Evolutionary conservation across 1,140 invertebrate species (phyloP).

Genomic region (Brachionus plicatilis): DNA sequence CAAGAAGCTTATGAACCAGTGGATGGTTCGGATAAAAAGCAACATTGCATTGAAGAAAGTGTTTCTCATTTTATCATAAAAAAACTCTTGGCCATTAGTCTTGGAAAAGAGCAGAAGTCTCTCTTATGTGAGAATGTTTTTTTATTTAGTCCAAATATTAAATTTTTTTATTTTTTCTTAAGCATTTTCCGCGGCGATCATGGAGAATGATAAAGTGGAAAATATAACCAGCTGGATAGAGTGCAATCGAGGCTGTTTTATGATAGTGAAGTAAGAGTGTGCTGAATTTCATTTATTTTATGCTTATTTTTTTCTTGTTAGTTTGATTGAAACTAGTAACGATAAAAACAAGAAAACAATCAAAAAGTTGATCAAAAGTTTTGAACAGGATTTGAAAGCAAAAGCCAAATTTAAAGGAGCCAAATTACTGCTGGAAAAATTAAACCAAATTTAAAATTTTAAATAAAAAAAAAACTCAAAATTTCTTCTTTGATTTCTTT

Average conservation of each 20-base stretch:
- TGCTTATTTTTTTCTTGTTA: constrained; percentile 43
- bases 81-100: constrained; percentile 1
- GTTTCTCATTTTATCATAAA: constrained; percentile 24
- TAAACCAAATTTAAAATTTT: constrained; percentile 41
- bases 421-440: constrained; percentile 48
- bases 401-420: constrained; percentile 54
- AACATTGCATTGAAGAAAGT: not conserved
- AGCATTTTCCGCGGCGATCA: not conserved
- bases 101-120: constrained; percentile 8
- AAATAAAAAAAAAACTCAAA: not conserved
- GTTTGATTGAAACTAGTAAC: constrained; percentile 49
- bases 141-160: not conserved
- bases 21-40: not conserved
- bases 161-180: not conserved
- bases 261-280: constrained; percentile 48
- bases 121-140: not conserved
- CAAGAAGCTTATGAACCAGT: not conserved
- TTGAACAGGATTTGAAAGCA: constrained; percentile 45
- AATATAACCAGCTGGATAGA: constrained; percentile 47
- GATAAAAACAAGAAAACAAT: constrained; percentile 46
- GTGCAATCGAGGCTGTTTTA: constrained; percentile 55
- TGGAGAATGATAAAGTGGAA: not conserved
- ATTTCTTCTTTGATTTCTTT: not conserved
- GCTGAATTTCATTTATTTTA: not conserved
- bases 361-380: constrained; percentile 44